These are phyloP conservation scores for Cyprinodon tularosa DNA, from an alignment of 2,113 vertebrate genomes.

Conservation along the genomic window DNA sequence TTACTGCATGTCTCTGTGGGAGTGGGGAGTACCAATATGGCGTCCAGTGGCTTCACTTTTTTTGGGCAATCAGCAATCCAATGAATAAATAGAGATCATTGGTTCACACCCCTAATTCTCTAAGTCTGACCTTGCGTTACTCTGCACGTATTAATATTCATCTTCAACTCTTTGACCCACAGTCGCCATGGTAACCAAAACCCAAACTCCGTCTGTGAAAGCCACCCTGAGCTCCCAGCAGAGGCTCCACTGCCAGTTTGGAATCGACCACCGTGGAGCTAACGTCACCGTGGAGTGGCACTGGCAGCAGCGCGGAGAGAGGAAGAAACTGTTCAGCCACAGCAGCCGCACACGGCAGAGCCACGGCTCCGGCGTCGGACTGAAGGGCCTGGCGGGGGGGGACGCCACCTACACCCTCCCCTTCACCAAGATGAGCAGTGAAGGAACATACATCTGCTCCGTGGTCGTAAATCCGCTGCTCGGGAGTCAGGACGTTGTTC, in stretches of 20 bases:
- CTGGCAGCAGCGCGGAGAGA: conserved; percentile 53
- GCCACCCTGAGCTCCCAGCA: conserved; percentile 53
- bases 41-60: no score
- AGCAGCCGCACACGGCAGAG: conserved; percentile 35
- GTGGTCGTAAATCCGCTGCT: conserved; percentile 68
- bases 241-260: conserved; percentile 77
- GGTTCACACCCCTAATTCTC: neutral
- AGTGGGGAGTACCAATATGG: no score
- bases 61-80: no score
- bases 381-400: conserved; percentile 60
- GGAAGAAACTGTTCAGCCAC: conserved; percentile 58
- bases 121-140: neutral
- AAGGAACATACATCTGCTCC: conserved; percentile 73
- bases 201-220: conserved; percentile 61
- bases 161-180: conserved; percentile 10
- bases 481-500: conserved; percentile 49
- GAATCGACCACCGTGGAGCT: conserved; percentile 66
- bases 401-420: conserved; percentile 71
- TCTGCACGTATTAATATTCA: neutral
- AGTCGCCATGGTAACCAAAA: conserved; percentile 75
- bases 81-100: no score
- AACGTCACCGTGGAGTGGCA: conserved; percentile 66
- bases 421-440: conserved; percentile 45
- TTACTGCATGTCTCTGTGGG: no score
- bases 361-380: conserved; percentile 43